Base-by-base conservation (phyloP, 2,888 invertebrate genomes). In the Synanthedon andrenaeformis region DNA sequence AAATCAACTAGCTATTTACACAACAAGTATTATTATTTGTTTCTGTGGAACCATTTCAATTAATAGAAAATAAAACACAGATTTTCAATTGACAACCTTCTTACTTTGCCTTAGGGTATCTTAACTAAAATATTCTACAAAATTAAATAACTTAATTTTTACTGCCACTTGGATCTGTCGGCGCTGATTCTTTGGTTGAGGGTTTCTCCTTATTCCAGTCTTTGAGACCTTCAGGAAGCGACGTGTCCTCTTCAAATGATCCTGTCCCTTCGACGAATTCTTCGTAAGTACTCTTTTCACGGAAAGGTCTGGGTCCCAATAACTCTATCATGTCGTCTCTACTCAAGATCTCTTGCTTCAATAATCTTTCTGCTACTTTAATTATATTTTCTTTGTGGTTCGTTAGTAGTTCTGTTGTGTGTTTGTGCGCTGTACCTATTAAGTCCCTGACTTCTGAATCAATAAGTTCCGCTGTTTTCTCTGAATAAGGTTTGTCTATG, bases 251-350 rank as follows among this genome's bases (percentile, higher is more conserved):
- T 60, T 99, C 99, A 66, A 99, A 92, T 1, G 98, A 98, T 2
- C 99, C 99, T 0, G 97, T 98, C 1, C 97, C 98, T 82, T 97
- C 98, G 0, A 99, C 99, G 81, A 99, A 99, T 74, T 99, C 96
- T 80, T 99, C 99, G 70, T 99, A 99, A 10, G 99, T 99, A 12
- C 98, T 97, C 87, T 99, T 99, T 81, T 99, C 99, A 11, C 94
- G 94, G 91, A 99, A 99, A 0, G 99, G 99, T 62, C 99, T 89
- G 28, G 92, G 90, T 1, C 99, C 99, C 51, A 99, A 88, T 42
- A 99, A 84, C 76, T 98, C 98, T 58, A 99, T 95, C 97, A 99
- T 97, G 73, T 99, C 99, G 51, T 98, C 96, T 58, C 99, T 92
- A 70, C 95, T 96, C 52, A 99, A 89, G 62, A 98, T 93, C 86